Percentiles rank a stretch among this genome's conserved stretches.
These are phyloP conservation scores for Podabrus alpinus DNA, from an alignment of 2,888 invertebrate species.

Conservation along the genomic window DNA sequence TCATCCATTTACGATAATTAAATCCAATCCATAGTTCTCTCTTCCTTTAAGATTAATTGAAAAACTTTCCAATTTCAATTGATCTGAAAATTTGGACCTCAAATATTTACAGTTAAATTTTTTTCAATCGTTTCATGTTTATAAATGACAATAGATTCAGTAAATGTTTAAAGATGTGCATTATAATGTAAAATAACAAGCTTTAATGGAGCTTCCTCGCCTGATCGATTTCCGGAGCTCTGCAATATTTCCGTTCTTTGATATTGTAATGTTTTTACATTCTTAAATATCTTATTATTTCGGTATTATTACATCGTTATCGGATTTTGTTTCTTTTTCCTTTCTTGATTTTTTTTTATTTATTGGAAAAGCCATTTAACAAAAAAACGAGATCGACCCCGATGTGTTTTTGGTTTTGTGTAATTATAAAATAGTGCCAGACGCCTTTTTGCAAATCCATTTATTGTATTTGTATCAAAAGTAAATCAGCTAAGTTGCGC, in stretches of 20 bases:
- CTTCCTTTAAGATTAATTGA: neutral
- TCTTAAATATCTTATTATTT: neutral
- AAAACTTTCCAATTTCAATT: neutral
- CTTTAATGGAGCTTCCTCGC: slow-evolving; percentile 12
- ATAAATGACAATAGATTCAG: slow-evolving; percentile 4
- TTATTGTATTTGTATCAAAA: neutral
- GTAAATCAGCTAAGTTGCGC: neutral
- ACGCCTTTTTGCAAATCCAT: neutral
- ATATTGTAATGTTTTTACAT: neutral
- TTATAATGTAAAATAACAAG: slow-evolving; percentile 18
- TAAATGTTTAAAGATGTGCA: slow-evolving; percentile 18
- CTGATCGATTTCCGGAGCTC: slow-evolving; percentile 14
- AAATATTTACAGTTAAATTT: neutral
- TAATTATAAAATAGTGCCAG: neutral
- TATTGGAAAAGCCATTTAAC: neutral
- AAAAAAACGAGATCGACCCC: neutral
- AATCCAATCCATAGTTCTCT: slow-evolving; percentile 39
- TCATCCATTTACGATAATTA: slow-evolving; percentile 46
- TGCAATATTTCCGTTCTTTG: neutral
- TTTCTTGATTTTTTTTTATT: neutral
- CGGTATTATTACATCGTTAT: neutral
- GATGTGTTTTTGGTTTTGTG: neutral
- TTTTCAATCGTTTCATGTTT: neutral
- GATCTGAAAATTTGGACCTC: neutral
- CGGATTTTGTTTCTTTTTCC: neutral